These are phyloP conservation scores for Apaloderma vittatum DNA, from an alignment of 2,113 vertebrate species.

Conservation along the genomic window DNA sequence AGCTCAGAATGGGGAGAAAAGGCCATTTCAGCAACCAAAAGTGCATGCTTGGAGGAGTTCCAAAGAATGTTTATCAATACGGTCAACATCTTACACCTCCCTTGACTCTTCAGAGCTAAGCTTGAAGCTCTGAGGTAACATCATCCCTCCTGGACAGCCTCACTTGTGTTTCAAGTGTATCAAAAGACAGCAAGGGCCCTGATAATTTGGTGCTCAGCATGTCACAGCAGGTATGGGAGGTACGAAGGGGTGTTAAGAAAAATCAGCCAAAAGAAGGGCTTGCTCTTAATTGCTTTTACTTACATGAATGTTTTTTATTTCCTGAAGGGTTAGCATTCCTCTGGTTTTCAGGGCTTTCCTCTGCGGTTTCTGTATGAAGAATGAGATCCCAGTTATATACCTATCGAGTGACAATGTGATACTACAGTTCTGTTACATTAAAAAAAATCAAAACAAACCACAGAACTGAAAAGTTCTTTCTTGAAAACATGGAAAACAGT, in stretches of 20 bases:
- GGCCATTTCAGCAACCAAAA: background rate
- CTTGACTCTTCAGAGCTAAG: background rate
- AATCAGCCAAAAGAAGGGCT: background rate
- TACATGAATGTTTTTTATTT: conserved; percentile 92
- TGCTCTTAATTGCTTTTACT: conserved; percentile 67
- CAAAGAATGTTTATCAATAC: too few species aligned
- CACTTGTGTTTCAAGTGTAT: background rate
- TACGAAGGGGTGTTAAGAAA: background rate
- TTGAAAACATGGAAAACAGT: background rate
- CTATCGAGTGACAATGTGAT: background rate
- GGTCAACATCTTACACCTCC: background rate
- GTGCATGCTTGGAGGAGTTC: background rate
- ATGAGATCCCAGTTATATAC: background rate
- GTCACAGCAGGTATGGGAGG: background rate
- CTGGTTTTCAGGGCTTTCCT: conserved; percentile 90
- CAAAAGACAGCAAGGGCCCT: background rate
- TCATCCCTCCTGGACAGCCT: background rate
- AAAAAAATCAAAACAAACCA: background rate
- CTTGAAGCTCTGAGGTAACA: background rate
- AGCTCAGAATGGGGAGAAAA: background rate
- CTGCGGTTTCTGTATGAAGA: conserved; percentile 82
- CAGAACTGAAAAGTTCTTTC: background rate
- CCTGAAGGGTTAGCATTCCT: conserved; percentile 88
- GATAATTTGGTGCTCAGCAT: background rate
- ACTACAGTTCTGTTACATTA: background rate